Evolutionary conservation across 2,113 vertebrate species (phyloP), one percentile per base, ranked within the genome.

Genomic region (Sceloporus tristichus): DNA sequence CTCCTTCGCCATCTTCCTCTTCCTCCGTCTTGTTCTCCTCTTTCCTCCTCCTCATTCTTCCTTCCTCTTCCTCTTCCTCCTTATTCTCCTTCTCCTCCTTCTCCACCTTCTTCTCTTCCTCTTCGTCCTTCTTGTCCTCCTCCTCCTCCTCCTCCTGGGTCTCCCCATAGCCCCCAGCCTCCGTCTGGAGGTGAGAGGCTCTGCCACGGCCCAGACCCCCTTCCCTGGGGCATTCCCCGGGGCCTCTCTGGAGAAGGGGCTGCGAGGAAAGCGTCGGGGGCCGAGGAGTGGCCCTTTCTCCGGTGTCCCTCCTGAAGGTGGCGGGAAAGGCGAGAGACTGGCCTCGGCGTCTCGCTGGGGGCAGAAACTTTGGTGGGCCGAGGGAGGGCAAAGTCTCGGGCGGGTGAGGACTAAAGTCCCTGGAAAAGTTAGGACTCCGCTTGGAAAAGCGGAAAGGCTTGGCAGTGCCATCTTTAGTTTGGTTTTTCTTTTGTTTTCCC

Each of bases 101-200:
- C 76, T 29, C 19, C 19, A 25, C 76, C 1, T 53, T 34, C 40
- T 77, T 23, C 25, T 27, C 10, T 5, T 78, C 42, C 11, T 4
- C 7, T 1, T 76, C 38, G 7, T 40, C 14, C 18, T 9, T 29
- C 18, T 0, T 21, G 0, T 40, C 21, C 11, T 42, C 38, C 2
- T 53, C 75, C 3, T 48, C 75, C 42, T 53, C 40, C 42, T 27
- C 0, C 21, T 5, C 40, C 11, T 14, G 42, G 42, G 75, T 25
- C 85, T 79, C 92, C 87, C 34, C 23, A 40, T 79, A 90, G 94
- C 87, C 23, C 93, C 91, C 85, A 89, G 87, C 68, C 85, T 90
- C 90, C 81, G 89, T 94, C 94, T 95, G 87, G 91, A 92, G 92
- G 92, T 91, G 88, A 93, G 93, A 93, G 92, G 92, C 90, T 93